phyloP scores from a whole-genome alignment of 2,888 invertebrate species.

The Ectemnius lituratus region DNA sequence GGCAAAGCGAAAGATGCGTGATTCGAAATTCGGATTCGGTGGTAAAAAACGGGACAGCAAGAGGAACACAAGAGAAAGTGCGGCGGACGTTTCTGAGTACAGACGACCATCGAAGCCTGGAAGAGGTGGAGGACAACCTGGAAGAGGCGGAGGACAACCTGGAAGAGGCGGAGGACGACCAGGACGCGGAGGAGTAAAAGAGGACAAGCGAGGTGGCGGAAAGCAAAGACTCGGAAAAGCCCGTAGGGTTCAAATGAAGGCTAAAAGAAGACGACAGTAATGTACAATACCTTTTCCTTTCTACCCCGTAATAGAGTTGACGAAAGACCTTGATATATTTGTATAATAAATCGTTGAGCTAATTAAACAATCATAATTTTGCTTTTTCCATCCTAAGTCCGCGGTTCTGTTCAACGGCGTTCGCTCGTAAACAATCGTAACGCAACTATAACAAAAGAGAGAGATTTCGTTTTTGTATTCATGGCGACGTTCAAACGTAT shows the following conservation, averaged over 20 bases:
- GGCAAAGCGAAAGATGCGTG: constrained; percentile 84
- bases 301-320: background rate
- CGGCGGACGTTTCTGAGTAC: constrained; percentile 83
- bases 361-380: constrained; percentile 9
- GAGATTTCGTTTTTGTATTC: constrained; percentile 5
- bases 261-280: constrained; percentile 68
- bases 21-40: constrained; percentile 95
- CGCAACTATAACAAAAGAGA: constrained; percentile 30
- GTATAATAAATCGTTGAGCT: constrained; percentile 24
- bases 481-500: constrained; percentile 37
- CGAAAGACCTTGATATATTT: background rate
- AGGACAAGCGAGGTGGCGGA: constrained; percentile 23
- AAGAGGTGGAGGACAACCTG: constrained; percentile 42
- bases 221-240: constrained; percentile 78
- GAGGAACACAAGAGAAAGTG: constrained; percentile 90
- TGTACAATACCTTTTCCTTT: background rate
- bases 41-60: constrained; percentile 96
- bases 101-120: constrained; percentile 70
- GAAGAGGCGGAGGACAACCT: constrained; percentile 40
- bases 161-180: constrained; percentile 40
- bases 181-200: constrained; percentile 26
- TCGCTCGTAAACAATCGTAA: constrained; percentile 40
- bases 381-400: constrained; percentile 17
- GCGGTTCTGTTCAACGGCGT: background rate
- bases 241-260: constrained; percentile 77